Percentiles rank a stretch among this genome's conserved stretches.
Conservation (phyloP, 2,113 vertebrate species). For the Panurus biarmicus region DNA sequence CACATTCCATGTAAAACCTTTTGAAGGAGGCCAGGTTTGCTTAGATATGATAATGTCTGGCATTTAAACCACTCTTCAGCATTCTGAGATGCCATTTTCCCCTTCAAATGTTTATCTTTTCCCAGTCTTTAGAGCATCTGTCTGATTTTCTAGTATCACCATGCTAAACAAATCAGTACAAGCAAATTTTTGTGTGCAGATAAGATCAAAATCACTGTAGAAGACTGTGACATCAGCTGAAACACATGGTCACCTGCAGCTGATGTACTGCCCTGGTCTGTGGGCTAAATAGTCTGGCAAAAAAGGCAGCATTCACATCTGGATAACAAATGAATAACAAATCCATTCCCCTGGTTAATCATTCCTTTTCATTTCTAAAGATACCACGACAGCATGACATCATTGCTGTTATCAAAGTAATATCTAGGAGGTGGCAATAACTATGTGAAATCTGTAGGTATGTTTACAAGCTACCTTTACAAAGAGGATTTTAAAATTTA, state of each 20-base stretch:
- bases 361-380: background rate
- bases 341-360: background rate
- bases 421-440: background rate
- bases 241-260: background rate
- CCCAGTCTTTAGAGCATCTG: background rate
- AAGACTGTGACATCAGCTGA: background rate
- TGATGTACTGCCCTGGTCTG: background rate
- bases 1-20: background rate
- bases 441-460: background rate
- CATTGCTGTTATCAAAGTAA: background rate
- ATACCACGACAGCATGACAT: background rate
- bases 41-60: background rate
- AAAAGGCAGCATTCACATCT: background rate
- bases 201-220: background rate
- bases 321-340: background rate
- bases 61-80: background rate
- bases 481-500: background rate
- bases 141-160: background rate
- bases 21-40: background rate
- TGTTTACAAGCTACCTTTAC: background rate
- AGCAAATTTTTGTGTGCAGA: background rate
- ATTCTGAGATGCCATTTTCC: background rate
- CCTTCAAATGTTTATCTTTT: background rate
- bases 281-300: background rate
- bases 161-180: background rate